These are phyloP conservation scores for Sphinx pinastri DNA, from an alignment of 2,888 invertebrate genomes.

Conservation along the genomic window DNA sequence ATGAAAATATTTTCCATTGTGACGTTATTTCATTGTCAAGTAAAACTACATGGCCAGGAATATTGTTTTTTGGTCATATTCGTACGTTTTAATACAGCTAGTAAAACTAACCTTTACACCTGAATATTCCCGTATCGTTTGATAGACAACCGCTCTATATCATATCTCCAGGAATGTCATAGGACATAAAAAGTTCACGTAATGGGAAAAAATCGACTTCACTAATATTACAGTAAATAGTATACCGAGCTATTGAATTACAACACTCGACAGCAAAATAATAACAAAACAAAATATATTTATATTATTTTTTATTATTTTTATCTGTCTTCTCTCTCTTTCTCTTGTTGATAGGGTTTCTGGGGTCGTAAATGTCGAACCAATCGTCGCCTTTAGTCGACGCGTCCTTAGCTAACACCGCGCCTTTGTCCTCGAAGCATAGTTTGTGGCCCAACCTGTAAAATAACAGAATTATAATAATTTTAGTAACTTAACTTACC, in stretches of 20 bases:
- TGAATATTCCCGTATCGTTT: too few species aligned
- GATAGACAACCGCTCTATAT: too few species aligned
- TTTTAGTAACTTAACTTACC: neutral
- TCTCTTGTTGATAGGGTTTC: constrained; percentile 96
- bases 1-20: neutral
- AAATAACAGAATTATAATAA: constrained; percentile 30
- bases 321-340: constrained; percentile 86
- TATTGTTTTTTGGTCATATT: neutral
- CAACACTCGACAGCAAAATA: too few species aligned
- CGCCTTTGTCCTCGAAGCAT: constrained; percentile 86
- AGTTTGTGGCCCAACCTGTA: constrained; percentile 87
- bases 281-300: constrained; percentile 7
- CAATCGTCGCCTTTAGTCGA: constrained; percentile 96
- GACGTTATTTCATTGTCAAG: neutral
- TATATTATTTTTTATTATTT: constrained; percentile 59
- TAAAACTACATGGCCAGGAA: neutral
- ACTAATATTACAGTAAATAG: too few species aligned
- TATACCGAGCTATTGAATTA: too few species aligned
- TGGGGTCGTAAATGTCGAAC: constrained; percentile 98
- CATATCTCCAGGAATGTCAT: too few species aligned
- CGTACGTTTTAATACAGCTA: neutral
- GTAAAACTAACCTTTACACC: too few species aligned
- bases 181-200: too few species aligned
- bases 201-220: too few species aligned
- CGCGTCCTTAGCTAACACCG: constrained; percentile 94